A percentile compares a stretch with the other conserved stretches of the same genome.
Evolutionary conservation across 1,140 invertebrate species (phyloP).

Genomic region (Pinna nobilis): DNA sequence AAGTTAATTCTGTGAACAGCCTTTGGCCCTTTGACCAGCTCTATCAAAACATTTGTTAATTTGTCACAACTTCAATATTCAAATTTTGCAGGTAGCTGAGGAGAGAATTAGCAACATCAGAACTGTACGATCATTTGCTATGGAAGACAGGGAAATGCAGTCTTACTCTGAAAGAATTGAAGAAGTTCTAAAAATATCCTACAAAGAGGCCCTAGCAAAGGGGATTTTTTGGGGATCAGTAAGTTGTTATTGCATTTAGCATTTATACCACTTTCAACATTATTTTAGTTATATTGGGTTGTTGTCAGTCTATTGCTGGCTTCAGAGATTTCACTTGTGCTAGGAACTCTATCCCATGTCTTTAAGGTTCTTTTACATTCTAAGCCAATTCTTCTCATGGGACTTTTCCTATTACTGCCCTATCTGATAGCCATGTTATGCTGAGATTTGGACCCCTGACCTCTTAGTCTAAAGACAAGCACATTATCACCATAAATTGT

Average conservation of each 20-base stretch:
- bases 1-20: too few relatives aligned
- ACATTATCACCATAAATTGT: too few relatives aligned
- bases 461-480: too few relatives aligned
- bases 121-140: constrained; percentile 94
- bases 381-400: too few relatives aligned
- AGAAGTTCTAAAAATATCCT: constrained; percentile 86
- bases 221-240: constrained; percentile 95
- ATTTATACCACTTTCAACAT: too few relatives aligned
- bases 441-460: too few relatives aligned
- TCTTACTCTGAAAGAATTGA: constrained; percentile 83
- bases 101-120: constrained; percentile 95
- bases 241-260: constrained; percentile 72
- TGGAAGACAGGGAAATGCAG: constrained; percentile 86
- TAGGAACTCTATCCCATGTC: background rate
- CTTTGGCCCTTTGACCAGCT: too few relatives aligned
- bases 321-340: background rate
- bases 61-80: too few relatives aligned
- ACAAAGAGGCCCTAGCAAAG: constrained; percentile 90
- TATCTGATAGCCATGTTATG: too few relatives aligned
- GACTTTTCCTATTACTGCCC: too few relatives aligned
- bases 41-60: too few relatives aligned
- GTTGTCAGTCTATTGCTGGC: background rate
- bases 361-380: too few relatives aligned
- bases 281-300: background rate
- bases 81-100: constrained; percentile 83